Evolutionary conservation across 2,113 vertebrate species (phyloP).

Genomic region (Rhinolophus ferrumequinum): DNA sequence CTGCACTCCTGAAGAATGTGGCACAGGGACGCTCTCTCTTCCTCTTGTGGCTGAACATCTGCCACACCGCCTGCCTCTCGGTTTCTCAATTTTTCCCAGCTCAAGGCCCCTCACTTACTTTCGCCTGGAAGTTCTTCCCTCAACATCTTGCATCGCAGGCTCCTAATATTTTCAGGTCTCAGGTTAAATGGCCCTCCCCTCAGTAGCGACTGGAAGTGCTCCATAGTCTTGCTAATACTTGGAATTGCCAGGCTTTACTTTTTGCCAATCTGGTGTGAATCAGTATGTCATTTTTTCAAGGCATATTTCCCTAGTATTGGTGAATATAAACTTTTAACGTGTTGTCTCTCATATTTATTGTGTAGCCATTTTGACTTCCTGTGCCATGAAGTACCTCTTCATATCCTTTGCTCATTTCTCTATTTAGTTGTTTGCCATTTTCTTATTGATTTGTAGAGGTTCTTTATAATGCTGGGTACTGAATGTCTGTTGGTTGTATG

Average conservation of each 20-base stretch:
- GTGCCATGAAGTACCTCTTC: not conserved
- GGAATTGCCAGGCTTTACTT: not conserved
- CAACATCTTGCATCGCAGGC: not conserved
- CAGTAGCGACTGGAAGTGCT: not conserved
- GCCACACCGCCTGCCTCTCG: not conserved
- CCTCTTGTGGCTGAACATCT: not conserved
- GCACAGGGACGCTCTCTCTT: not conserved
- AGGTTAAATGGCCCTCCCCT: not conserved
- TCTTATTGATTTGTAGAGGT: not conserved
- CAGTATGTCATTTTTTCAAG: not conserved
- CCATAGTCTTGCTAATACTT: not conserved
- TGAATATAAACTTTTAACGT: not conserved
- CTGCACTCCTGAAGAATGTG: too few species aligned
- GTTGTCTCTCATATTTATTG: not conserved
- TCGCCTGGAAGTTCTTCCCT: not conserved
- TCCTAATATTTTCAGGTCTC: not conserved
- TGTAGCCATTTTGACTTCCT: not conserved
- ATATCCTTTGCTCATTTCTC: not conserved
- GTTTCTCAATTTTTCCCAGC: not conserved
- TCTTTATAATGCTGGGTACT: not conserved
- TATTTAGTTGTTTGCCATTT: not conserved
- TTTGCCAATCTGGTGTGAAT: not conserved
- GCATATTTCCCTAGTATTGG: not conserved
- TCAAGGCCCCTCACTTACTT: not conserved
- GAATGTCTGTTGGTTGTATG: not conserved